A percentile compares a stretch with the other conserved stretches of the same genome.
phyloP scores from a whole-genome alignment of 92 coral and sea anemone genomes.

The Parazoanthus swiftii region DNA sequence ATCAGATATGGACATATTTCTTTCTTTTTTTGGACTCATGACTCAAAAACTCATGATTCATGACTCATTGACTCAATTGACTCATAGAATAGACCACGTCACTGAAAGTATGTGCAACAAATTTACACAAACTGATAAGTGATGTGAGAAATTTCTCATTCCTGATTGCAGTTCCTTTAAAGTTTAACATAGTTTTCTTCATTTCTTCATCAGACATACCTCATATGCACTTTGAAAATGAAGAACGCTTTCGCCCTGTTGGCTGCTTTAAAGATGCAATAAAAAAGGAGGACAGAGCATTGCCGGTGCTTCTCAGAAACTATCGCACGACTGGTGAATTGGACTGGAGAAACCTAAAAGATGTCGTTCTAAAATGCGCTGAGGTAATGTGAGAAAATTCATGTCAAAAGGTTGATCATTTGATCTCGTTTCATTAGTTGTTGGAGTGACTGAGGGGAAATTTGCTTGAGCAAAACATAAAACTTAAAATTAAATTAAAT shows the following conservation, averaged over 20 bases:
- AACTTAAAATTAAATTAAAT: too few species aligned
- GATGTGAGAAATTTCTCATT: not conserved
- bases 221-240: constrained; percentile 17
- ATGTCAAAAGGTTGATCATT: not conserved
- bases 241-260: not conserved
- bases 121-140: too few species aligned
- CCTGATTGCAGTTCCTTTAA: not conserved
- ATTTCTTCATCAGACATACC: constrained; percentile 11
- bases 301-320: constrained; percentile 17
- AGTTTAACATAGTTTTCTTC: not conserved
- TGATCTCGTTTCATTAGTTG: too few species aligned
- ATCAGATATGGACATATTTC: too few species aligned
- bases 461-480: too few species aligned
- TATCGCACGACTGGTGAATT: constrained; percentile 16
- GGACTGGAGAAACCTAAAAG: constrained; percentile 12
- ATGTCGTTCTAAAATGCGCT: constrained; percentile 15
- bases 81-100: too few species aligned
- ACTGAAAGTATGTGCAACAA: too few species aligned
- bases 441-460: too few species aligned
- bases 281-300: constrained; percentile 8
- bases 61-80: too few species aligned
- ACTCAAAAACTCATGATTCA: too few species aligned
- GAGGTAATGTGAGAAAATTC: not conserved
- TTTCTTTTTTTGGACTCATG: too few species aligned
- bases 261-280: constrained; percentile 13